phyloP scores from a whole-genome alignment of 2,888 invertebrate species.

The Gortyna flavago region DNA sequence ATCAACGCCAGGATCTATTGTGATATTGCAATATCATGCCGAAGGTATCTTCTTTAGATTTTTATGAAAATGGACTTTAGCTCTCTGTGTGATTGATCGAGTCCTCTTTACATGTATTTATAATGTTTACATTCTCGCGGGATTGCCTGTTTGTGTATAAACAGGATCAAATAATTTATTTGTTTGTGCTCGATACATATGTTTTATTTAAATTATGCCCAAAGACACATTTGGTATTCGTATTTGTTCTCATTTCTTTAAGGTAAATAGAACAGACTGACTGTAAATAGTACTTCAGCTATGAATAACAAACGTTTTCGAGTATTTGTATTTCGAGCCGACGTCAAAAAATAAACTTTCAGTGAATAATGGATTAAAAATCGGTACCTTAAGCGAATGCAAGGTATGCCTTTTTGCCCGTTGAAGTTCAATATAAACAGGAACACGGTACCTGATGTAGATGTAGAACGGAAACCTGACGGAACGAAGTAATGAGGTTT shows the following conservation, averaged over 20 bases:
- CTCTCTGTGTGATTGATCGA: conserved; percentile 48
- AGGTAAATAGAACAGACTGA: not conserved
- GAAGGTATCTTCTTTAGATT: conserved; percentile 21
- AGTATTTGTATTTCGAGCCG: not conserved
- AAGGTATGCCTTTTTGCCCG: not conserved
- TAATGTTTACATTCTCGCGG: conserved; percentile 51
- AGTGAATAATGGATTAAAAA: conserved; percentile 9
- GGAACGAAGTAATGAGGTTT: conserved; percentile 6
- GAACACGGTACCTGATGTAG: not conserved
- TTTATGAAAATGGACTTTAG: conserved; percentile 44
- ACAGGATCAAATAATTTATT: conserved; percentile 33
- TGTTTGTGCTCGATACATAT: conserved; percentile 37
- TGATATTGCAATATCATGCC: conserved; percentile 47
- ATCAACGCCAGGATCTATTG: conserved; percentile 5
- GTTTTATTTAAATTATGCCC: conserved; percentile 19
- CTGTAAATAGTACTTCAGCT: conserved; percentile 5
- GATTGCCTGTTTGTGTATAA: conserved; percentile 38
- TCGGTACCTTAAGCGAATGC: not conserved
- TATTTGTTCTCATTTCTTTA: conserved; percentile 24
- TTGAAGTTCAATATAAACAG: not conserved
- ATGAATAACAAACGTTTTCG: not conserved
- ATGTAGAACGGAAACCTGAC: not conserved
- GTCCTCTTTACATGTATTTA: conserved; percentile 37
- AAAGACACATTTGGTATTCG: conserved; percentile 12
- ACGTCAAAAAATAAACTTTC: not conserved